Conservation (phyloP, 2,888 invertebrate species). For the Apeira syringaria region DNA sequence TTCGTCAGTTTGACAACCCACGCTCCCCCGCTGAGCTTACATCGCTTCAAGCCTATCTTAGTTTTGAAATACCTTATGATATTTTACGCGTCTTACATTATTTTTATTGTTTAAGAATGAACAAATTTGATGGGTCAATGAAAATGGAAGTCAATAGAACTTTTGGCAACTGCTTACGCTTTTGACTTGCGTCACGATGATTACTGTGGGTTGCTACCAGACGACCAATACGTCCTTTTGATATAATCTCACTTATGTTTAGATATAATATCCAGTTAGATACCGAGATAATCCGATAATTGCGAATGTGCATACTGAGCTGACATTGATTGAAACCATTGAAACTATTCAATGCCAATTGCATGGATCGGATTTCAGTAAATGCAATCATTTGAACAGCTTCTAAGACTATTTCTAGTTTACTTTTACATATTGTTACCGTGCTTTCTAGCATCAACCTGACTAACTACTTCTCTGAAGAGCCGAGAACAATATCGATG, state of each 20-base stretch:
- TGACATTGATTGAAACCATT: slow-evolving; percentile 35
- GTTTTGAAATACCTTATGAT: too few species aligned
- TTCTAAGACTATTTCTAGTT: neutral
- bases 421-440: slow-evolving; percentile 5
- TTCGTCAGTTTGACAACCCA: too few species aligned
- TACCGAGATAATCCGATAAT: slow-evolving; percentile 59
- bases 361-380: slow-evolving; percentile 27
- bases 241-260: slow-evolving; percentile 51
- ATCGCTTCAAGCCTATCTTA: too few species aligned
- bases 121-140: too few species aligned
- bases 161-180: slow-evolving; percentile 22
- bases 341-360: slow-evolving; percentile 28
- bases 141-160: too few species aligned
- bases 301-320: slow-evolving; percentile 40
- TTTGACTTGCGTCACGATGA: slow-evolving; percentile 32
- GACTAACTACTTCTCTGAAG: too few species aligned
- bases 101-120: too few species aligned
- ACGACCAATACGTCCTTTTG: slow-evolving; percentile 63
- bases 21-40: too few species aligned
- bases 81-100: too few species aligned
- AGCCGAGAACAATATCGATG: too few species aligned
- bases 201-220: slow-evolving; percentile 46
- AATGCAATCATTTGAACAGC: slow-evolving; percentile 11
- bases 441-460: too few species aligned
- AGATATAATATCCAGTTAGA: slow-evolving; percentile 50